Evolutionary conservation across 30 jellyfish, hydroid and myxozoan genomes (phyloP), one percentile per base, ranked within the genome.

Genomic region (Hydra vulgaris): DNA sequence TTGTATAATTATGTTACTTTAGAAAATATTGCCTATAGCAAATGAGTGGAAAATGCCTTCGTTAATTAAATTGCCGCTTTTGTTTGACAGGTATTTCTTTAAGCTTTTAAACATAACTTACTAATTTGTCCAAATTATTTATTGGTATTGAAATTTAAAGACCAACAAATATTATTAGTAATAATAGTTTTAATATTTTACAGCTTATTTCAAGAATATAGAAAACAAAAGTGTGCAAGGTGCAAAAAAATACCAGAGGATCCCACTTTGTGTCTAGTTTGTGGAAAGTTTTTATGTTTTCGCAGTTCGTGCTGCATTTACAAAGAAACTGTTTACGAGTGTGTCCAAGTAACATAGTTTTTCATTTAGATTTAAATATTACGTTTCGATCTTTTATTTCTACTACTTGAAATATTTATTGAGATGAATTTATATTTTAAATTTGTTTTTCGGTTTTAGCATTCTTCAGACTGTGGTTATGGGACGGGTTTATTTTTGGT

Each of bases 401-500:
- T n/a, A n/a, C n/a, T n/a, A n/a, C n/a, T n/a, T n/a, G n/a, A n/a
- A n/a, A n/a, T n/a, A n/a, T n/a, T n/a, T n/a, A n/a, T n/a, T n/a
- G n/a, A n/a, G n/a, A n/a, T n/a, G n/a, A n/a, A n/a, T n/a, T n/a
- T n/a, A n/a, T n/a, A n/a, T n/a, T n/a, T n/a, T n/a, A n/a, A n/a
- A n/a, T n/a, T 40, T 40, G 61, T 40, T 40, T 40, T 40, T n/a
- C n/a, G n/a, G n/a, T 82, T 84, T 1, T 78, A 92, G 98, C 98
- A 92, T 73, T 83, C 98, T 7, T 23, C 81, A 67, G 82, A 79
- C 1, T 92, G 98, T 70, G 98, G 98, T 27, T 86, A 90, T 86
- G 96, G 98, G 3, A 92, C 98, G 27, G 95, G 98, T 23, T 79
- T 92, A 21, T 92, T 92, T 74, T 84, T 92, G 24, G 89, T 79